Conservation (phyloP, 2,113 vertebrate species). For the Cyprinodon tularosa region DNA sequence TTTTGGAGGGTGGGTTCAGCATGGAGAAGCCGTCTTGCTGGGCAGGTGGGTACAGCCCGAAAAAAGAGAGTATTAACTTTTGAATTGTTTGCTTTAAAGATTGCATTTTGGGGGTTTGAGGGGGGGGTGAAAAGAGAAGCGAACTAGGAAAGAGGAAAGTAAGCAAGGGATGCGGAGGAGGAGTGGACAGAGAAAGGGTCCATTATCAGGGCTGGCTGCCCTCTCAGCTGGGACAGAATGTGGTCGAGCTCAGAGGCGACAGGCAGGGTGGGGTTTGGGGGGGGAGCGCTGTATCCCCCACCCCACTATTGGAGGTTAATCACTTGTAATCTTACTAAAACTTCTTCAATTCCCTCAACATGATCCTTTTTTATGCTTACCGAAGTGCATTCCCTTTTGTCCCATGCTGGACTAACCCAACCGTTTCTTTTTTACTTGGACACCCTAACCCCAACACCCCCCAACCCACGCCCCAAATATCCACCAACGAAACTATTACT, state of each 20-base stretch:
- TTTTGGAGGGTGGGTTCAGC: neutral
- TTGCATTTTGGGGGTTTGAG: constrained; percentile 3
- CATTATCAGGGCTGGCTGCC: constrained; percentile 70
- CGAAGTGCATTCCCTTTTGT: constrained; percentile 54
- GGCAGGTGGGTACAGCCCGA: constrained; percentile 63
- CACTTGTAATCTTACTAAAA: constrained; percentile 48
- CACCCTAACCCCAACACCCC: neutral
- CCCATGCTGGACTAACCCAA: constrained; percentile 51
- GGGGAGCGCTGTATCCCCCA: neutral
- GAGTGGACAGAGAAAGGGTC: constrained; percentile 56
- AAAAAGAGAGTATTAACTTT: constrained; percentile 50
- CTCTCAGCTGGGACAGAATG: constrained; percentile 64
- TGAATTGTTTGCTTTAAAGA: constrained; percentile 53
- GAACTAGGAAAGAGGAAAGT: constrained; percentile 27
- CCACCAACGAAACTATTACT: constrained; percentile 17
- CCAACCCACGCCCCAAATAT: neutral
- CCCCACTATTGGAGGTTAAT: constrained; percentile 39
- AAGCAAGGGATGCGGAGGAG: constrained; percentile 27
- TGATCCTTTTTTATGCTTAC: constrained; percentile 38
- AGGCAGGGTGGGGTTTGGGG: neutral
- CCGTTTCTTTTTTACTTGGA: constrained; percentile 4
- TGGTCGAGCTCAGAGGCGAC: constrained; percentile 58
- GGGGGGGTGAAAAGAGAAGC: constrained; percentile 50
- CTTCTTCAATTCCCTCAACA: constrained; percentile 18
- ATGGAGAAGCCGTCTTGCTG: constrained; percentile 16